phyloP scores from a whole-genome alignment of 2,888 invertebrate genomes.

The Stenurella melanura region DNA sequence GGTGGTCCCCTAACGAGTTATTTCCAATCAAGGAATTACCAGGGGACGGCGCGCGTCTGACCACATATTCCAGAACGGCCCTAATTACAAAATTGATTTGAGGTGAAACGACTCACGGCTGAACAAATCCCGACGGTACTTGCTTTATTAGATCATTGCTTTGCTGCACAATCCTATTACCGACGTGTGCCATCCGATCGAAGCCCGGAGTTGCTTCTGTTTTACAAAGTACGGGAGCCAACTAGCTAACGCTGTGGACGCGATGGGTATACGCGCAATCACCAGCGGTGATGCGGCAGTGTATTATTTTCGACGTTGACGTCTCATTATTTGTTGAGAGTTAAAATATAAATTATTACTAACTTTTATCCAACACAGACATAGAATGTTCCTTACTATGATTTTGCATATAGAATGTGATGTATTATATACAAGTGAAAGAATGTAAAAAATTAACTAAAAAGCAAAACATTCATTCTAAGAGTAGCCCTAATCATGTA shows the following conservation, averaged over 20 bases:
- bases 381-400: no score
- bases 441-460: no score
- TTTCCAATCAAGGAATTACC: slow-evolving; percentile 67
- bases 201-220: slow-evolving; percentile 27
- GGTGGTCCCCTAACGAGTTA: slow-evolving; percentile 60
- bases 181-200: slow-evolving; percentile 49
- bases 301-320: background rate
- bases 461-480: no score
- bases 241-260: background rate
- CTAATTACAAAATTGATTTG: slow-evolving; percentile 71
- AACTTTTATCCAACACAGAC: no score
- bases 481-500: no score
- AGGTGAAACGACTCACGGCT: slow-evolving; percentile 69
- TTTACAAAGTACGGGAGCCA: slow-evolving; percentile 28
- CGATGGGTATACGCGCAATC: background rate
- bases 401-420: no score
- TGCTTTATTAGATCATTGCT: slow-evolving; percentile 70
- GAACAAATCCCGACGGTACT: slow-evolving; percentile 67
- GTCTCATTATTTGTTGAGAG: background rate
- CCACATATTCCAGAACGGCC: slow-evolving; percentile 62
- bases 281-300: slow-evolving; percentile 9
- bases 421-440: no score
- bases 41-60: slow-evolving; percentile 65
- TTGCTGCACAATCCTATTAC: slow-evolving; percentile 70
- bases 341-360: no score